Evolutionary conservation across 2,797 vertebrate species (phyloP), one percentile per base, ranked within the genome.

Genomic region (Phrynocephalus forsythii): DNA sequence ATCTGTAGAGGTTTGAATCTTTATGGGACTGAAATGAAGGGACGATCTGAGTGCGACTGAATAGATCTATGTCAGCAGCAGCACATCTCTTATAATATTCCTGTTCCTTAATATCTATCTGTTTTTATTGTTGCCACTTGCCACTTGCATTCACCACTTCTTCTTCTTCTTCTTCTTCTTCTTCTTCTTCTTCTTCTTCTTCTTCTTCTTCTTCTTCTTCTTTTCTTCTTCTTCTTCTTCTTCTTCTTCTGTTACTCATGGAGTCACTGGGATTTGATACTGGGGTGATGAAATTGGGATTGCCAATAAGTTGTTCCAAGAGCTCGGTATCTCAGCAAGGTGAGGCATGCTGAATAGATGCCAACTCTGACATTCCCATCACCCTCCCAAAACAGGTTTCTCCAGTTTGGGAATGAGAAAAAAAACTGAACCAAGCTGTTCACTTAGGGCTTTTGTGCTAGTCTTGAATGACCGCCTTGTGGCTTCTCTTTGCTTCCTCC

Each of bases 381-480:
- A 24, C 52, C 79, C 79, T 69, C 60, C 60, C 71, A 26, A 33
- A 81, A 88, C 83, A 68, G 30, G 87, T 88, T 80, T 73, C n/a
- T 79, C 87, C 33, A 38, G 83, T 88, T 76, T 68, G 48, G 30
- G 72, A 22, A 68, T 81, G 56, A 68, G 71, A 30, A 56, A 84
- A 30, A 56, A 84, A 73, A 84, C 8, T 73, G 10, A 88, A 78
- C 72, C 20, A 48, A 85, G 69, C 28, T 38, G 15, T 88, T n/a
- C 10, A 24, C 30, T 81, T 56, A 81, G 73, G 9, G n/a, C 18
- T 81, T 67, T 52, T 75, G 24, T 28, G 50, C 15, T 82, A 52
- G 5, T 48, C 33, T 33, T 26, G 33, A 26, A 1, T 81, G 77
- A 75, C 18, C 16, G 15, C 30, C 76, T 75, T 75, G 56, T 28